Evolutionary conservation across 2,113 vertebrate genomes (phyloP).

Genomic region (Caranx ignobilis): DNA sequence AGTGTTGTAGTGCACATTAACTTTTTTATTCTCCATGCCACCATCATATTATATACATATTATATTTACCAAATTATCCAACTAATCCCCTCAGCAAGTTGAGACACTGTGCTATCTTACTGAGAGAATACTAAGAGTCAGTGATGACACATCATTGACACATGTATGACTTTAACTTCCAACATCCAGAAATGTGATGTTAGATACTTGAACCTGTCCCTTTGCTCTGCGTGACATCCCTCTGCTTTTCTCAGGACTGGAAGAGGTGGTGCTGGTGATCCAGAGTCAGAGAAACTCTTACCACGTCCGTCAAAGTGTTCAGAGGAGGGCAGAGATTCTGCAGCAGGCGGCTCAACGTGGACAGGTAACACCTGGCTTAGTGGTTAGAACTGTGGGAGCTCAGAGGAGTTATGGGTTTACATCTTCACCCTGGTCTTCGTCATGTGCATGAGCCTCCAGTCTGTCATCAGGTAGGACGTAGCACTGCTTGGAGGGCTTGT

Average conservation of each 20-base stretch:
- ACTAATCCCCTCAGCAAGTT: background rate
- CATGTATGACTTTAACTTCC: too few relatives aligned
- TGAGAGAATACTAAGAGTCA: too few relatives aligned
- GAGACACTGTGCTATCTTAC: too few relatives aligned
- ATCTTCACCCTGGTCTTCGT: background rate
- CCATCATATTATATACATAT: background rate
- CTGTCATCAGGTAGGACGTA: too few relatives aligned
- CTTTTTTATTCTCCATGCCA: background rate
- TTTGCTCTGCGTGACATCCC: background rate
- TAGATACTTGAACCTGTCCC: too few relatives aligned
- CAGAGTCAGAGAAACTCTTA: constrained; percentile 80
- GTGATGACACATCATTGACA: too few relatives aligned
- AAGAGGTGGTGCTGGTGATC: constrained; percentile 75
- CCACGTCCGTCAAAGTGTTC: constrained; percentile 57
- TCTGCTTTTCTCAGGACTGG: constrained; percentile 52
- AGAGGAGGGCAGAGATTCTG: constrained; percentile 70
- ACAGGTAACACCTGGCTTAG: constrained; percentile 59
- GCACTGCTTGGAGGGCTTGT: too few relatives aligned
- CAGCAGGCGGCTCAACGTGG: constrained; percentile 64
- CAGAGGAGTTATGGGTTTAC: background rate
- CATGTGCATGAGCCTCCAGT: too few relatives aligned
- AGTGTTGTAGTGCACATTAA: background rate
- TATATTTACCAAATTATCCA: background rate
- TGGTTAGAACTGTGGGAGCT: background rate
- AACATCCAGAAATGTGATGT: too few relatives aligned